phyloP scores from a whole-genome alignment of 2,888 invertebrate genomes.

The Tethea ocularis region DNA sequence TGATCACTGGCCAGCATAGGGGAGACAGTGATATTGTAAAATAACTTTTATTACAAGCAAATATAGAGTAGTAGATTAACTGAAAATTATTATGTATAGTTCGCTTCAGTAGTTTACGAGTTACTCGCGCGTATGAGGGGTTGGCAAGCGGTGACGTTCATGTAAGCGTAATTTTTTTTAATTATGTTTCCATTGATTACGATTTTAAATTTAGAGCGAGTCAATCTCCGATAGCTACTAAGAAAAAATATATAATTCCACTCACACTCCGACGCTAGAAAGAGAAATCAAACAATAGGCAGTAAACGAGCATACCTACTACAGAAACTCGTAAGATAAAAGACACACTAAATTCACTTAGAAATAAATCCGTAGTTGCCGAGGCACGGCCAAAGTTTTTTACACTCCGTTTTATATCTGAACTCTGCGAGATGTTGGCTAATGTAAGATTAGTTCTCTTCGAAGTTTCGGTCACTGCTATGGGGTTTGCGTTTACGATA shows the following conservation, averaged over 20 bases:
- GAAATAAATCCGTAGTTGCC: conserved; percentile 26
- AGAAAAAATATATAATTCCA: too few species aligned
- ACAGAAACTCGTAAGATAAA: conserved; percentile 37
- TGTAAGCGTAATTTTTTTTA: neutral
- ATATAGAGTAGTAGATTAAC: neutral
- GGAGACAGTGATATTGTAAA: conserved; percentile 17
- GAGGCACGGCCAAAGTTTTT: neutral
- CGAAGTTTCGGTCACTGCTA: neutral
- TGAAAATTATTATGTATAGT: neutral
- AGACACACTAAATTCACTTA: conserved; percentile 33
- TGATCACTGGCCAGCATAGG: conserved; percentile 31
- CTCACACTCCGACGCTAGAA: conserved; percentile 20
- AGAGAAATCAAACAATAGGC: conserved; percentile 29
- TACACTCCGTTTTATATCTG: neutral
- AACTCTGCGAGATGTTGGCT: neutral
- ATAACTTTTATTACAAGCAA: neutral
- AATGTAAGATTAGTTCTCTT: conserved; percentile 1
- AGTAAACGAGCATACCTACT: conserved; percentile 32
- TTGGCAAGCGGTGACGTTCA: conserved; percentile 1
- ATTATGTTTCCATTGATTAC: too few species aligned
- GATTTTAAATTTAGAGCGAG: too few species aligned
- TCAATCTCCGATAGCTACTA: too few species aligned
- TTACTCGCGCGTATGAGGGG: neutral
- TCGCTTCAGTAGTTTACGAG: neutral
- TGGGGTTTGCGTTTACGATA: neutral